phyloP scores from a whole-genome alignment of 2,888 invertebrate species.

The Lasius platythorax region DNA sequence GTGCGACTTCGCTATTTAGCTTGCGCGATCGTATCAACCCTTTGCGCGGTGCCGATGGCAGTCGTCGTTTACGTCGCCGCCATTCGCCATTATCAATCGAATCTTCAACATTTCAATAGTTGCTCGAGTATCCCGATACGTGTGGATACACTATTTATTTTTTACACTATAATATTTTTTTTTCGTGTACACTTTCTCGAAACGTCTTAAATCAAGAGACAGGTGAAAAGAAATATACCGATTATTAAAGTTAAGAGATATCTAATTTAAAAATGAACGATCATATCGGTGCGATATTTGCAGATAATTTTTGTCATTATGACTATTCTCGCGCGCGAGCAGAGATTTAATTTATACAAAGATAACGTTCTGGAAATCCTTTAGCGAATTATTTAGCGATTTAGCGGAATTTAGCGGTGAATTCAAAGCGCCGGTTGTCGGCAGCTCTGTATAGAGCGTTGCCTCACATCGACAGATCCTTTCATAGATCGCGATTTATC shows the following conservation, averaged over 20 bases:
- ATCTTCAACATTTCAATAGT: slow-evolving; percentile 33
- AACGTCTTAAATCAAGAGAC: not conserved
- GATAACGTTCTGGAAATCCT: slow-evolving; percentile 13
- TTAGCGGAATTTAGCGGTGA: slow-evolving; percentile 26
- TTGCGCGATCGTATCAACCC: slow-evolving; percentile 40
- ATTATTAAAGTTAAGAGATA: not conserved
- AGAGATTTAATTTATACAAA: not conserved
- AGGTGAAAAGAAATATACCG: not conserved
- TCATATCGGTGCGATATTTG: not conserved
- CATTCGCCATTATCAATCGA: slow-evolving; percentile 3
- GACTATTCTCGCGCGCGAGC: not conserved
- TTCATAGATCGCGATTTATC: slow-evolving; percentile 81
- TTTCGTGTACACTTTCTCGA: not conserved
- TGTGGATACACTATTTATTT: not conserved
- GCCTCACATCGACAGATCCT: slow-evolving; percentile 76
- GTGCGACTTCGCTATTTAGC: slow-evolving; percentile 38
- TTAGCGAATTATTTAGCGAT: too few species aligned
- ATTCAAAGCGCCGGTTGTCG: slow-evolving; percentile 22
- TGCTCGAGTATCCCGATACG: not conserved
- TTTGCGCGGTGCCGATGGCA: slow-evolving; percentile 34
- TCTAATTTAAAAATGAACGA: not conserved
- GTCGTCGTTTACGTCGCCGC: not conserved
- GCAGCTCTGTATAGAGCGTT: slow-evolving; percentile 40
- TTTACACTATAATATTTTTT: too few species aligned
- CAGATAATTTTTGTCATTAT: not conserved